A percentile compares a stretch with the other conserved stretches of the same genome.
Evolutionary conservation across 2,113 vertebrate genomes (phyloP).

Genomic region (Falcunculus frontatus): DNA sequence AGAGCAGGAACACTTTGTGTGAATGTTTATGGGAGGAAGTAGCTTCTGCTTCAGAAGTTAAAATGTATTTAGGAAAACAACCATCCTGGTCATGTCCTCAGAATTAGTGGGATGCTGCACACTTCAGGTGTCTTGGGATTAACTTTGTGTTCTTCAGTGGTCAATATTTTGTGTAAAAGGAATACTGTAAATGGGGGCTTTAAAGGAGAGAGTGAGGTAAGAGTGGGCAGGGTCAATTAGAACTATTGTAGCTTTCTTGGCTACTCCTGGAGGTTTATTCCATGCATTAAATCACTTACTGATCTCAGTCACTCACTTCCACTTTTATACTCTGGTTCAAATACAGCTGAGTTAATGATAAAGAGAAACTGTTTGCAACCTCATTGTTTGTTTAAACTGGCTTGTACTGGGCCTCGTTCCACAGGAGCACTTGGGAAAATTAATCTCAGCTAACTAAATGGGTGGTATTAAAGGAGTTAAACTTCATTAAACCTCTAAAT

Average conservation of each 20-base stretch:
- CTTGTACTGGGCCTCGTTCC: not conserved
- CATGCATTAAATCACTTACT: not conserved
- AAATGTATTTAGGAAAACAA: not conserved
- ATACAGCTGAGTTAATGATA: not conserved
- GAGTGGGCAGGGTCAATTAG: not conserved
- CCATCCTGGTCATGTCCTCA: not conserved
- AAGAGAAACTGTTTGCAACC: not conserved
- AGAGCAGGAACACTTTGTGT: not conserved
- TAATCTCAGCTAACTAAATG: not conserved
- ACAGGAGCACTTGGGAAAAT: not conserved
- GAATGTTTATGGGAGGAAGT: not conserved
- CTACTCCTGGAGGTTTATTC: not conserved
- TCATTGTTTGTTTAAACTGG: not conserved
- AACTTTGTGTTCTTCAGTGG: not conserved
- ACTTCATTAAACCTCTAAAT: not conserved
- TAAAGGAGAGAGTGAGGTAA: not conserved
- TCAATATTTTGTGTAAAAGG: not conserved
- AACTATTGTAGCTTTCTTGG: not conserved
- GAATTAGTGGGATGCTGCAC: not conserved
- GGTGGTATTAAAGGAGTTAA: not conserved
- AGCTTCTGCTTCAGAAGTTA: not conserved
- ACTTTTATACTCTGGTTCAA: not conserved
- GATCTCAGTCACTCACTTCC: not conserved
- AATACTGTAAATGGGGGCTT: not conserved
- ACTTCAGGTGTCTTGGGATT: not conserved